phyloP scores from a whole-genome alignment of 2,797 vertebrate genomes.

The Centroberyx gerrardi region DNA sequence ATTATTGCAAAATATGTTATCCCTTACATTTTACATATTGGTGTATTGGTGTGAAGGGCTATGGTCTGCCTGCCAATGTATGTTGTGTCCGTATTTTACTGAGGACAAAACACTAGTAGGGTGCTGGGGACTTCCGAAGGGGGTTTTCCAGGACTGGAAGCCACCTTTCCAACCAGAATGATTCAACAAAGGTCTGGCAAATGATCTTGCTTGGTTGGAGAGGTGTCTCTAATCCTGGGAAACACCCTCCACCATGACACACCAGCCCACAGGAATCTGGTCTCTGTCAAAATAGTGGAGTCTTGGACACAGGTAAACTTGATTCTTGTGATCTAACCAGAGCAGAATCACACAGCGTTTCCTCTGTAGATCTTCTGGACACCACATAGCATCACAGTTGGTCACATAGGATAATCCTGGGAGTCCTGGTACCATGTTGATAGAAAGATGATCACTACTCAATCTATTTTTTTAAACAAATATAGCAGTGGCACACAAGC shows the following conservation, averaged over 20 bases:
- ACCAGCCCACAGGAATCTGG: too few relatives aligned
- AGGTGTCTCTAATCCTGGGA: neutral
- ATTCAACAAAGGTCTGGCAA: neutral
- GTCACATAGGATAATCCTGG: neutral
- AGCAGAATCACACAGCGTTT: neutral
- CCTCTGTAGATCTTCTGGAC: neutral
- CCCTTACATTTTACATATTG: constrained; percentile 19
- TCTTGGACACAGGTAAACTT: too few relatives aligned
- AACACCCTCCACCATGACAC: neutral
- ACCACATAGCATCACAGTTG: neutral
- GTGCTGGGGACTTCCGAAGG: neutral
- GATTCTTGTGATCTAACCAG: neutral
- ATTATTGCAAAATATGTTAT: constrained; percentile 40
- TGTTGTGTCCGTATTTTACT: too few relatives aligned
- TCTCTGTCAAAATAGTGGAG: too few relatives aligned
- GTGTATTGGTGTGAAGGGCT: constrained; percentile 19
- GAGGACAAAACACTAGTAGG: too few relatives aligned
- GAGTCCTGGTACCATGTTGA: too few relatives aligned
- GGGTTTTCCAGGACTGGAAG: neutral
- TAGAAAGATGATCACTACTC: too few relatives aligned
- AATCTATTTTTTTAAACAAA: too few relatives aligned
- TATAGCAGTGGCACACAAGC: too few relatives aligned
- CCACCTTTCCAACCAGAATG: neutral
- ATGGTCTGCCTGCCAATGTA: neutral
- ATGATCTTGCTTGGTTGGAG: neutral